These are phyloP conservation scores for Pocota personata DNA, from an alignment of 2,888 invertebrate species.

Conservation along the genomic window DNA sequence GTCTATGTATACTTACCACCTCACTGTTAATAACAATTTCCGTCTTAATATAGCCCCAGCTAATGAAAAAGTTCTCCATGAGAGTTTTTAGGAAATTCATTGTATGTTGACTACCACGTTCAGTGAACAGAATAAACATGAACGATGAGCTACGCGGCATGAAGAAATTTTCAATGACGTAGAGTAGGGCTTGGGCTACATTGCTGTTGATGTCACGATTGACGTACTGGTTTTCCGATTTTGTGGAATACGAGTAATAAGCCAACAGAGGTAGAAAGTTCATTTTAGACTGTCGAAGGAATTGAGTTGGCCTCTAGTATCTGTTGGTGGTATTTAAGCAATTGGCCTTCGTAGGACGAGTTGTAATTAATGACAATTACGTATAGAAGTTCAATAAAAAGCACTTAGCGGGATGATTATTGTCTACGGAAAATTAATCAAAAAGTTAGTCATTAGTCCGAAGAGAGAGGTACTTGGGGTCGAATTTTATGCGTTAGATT, in stretches of 20 bases:
- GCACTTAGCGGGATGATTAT: neutral
- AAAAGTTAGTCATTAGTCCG: neutral
- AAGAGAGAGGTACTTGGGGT: neutral
- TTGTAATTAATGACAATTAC: neutral
- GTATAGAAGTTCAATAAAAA: neutral
- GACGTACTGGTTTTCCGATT: neutral
- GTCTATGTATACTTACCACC: neutral
- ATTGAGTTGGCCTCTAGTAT: neutral
- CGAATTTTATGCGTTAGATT: too few relatives aligned
- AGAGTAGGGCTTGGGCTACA: constrained; percentile 75
- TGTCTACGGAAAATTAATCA: neutral
- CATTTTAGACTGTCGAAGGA: constrained; percentile 3
- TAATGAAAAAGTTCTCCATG: constrained; percentile 75
- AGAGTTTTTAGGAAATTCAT: constrained; percentile 75
- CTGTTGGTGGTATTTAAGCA: neutral
- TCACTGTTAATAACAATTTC: constrained; percentile 75
- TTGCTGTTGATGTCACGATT: constrained; percentile 72
- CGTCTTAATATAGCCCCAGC: constrained; percentile 75
- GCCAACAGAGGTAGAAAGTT: constrained; percentile 19
- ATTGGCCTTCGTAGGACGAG: neutral
- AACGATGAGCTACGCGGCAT: constrained; percentile 75
- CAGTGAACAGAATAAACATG: constrained; percentile 75
- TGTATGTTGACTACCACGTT: constrained; percentile 73
- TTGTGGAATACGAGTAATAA: constrained; percentile 7
- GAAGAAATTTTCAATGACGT: constrained; percentile 76